These are phyloP conservation scores for Polyommatus icarus DNA, from an alignment of 2,888 invertebrate genomes.

Conservation along the genomic window DNA sequence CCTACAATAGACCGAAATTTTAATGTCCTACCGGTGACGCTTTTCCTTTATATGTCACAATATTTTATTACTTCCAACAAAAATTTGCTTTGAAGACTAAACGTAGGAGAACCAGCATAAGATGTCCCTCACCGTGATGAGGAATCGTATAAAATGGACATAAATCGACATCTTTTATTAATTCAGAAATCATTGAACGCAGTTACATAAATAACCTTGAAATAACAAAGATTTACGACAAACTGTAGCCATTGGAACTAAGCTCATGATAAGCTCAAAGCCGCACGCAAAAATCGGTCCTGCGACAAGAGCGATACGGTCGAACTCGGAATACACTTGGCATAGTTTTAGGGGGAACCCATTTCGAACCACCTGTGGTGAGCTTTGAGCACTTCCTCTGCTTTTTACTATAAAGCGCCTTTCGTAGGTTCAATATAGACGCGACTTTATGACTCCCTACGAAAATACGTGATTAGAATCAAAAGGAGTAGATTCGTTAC, in stretches of 20 bases:
- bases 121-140: not conserved
- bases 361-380: slow-evolving; percentile 34
- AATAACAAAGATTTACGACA: slow-evolving; percentile 35
- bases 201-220: slow-evolving; percentile 24
- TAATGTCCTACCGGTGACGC: not conserved
- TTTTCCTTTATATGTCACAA: slow-evolving; percentile 2
- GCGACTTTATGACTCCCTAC: slow-evolving; percentile 37
- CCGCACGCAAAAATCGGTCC: not conserved
- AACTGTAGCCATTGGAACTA: slow-evolving; percentile 31
- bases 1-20: not conserved
- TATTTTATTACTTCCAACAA: slow-evolving; percentile 3
- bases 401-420: slow-evolving; percentile 39
- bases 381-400: slow-evolving; percentile 38
- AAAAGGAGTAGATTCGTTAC: slow-evolving; percentile 25
- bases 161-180: slow-evolving; percentile 17
- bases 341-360: slow-evolving; percentile 29
- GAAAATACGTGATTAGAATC: slow-evolving; percentile 33
- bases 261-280: slow-evolving; percentile 24
- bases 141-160: not conserved
- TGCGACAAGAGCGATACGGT: not conserved
- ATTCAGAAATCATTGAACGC: slow-evolving; percentile 16
- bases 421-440: slow-evolving; percentile 35
- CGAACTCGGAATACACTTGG: not conserved
- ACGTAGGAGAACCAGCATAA: not conserved
- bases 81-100: not conserved